Evolutionary conservation across 2,113 vertebrate species (phyloP).

Genomic region (Gopherus evgoodei): DNA sequence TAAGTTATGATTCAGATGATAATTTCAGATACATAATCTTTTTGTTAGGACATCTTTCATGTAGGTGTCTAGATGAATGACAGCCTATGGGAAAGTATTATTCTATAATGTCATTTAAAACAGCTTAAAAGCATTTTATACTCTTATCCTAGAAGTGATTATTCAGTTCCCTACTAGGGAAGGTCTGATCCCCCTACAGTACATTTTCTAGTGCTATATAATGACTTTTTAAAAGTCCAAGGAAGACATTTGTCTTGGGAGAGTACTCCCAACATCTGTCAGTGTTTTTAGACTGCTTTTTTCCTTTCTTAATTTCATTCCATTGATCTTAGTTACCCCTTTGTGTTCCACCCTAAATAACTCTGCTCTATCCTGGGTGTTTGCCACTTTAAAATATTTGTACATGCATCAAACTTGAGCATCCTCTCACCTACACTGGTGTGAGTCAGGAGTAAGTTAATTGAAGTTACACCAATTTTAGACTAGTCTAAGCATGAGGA

Average conservation of each 20-base stretch:
- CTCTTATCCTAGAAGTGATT: background rate
- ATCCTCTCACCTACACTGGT: background rate
- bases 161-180: background rate
- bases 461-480: background rate
- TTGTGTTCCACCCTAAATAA: background rate
- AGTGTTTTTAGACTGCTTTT: background rate
- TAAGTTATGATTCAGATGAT: conserved; percentile 18
- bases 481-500: background rate
- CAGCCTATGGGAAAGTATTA: background rate
- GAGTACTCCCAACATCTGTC: background rate
- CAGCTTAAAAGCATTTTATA: background rate
- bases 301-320: background rate
- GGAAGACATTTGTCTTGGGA: background rate
- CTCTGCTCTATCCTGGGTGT: background rate
- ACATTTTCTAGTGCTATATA: background rate
- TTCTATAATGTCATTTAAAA: background rate
- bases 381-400: background rate
- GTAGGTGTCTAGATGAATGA: background rate
- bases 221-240: background rate
- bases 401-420: background rate
- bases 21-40: background rate
- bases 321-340: background rate
- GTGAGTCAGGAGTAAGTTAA: background rate
- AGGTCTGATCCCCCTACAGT: background rate
- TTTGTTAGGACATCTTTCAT: conserved; percentile 43